Evolutionary conservation across 1,140 invertebrate genomes (phyloP).

Genomic region (Doryteuthis pealeii): DNA sequence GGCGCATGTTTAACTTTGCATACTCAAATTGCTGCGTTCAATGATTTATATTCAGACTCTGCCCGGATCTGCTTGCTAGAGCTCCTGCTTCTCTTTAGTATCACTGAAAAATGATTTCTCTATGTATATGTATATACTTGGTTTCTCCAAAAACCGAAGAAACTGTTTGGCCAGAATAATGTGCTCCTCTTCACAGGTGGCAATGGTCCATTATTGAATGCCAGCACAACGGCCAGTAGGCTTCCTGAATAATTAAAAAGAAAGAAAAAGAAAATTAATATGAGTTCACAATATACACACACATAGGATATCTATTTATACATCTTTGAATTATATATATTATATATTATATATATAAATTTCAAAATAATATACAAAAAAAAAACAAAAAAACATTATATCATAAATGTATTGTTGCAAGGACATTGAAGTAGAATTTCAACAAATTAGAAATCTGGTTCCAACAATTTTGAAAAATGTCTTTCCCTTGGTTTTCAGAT

Average conservation of each 20-base stretch:
- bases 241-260: slow-evolving; percentile 58
- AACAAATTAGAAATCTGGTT: too few species aligned
- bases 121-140: slow-evolving; percentile 77
- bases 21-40: slow-evolving; percentile 59
- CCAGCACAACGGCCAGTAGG: slow-evolving; percentile 71
- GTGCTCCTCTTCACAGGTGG: slow-evolving; percentile 80
- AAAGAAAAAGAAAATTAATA: neutral
- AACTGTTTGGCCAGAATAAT: slow-evolving; percentile 85
- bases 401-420: too few species aligned
- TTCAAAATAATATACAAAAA: too few species aligned
- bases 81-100: slow-evolving; percentile 54
- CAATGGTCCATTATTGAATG: slow-evolving; percentile 82
- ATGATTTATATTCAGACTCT: slow-evolving; percentile 67
- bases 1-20: slow-evolving; percentile 53
- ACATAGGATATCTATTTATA: too few species aligned
- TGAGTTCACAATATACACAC: too few species aligned
- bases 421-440: too few species aligned
- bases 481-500: too few species aligned
- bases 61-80: slow-evolving; percentile 51
- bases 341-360: too few species aligned
- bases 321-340: too few species aligned
- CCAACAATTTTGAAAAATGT: too few species aligned
- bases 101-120: slow-evolving; percentile 75
- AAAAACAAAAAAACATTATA: too few species aligned
- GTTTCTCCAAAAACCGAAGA: slow-evolving; percentile 81